phyloP scores from a whole-genome alignment of 2,888 invertebrate genomes.

The Zygaena filipendulae region DNA sequence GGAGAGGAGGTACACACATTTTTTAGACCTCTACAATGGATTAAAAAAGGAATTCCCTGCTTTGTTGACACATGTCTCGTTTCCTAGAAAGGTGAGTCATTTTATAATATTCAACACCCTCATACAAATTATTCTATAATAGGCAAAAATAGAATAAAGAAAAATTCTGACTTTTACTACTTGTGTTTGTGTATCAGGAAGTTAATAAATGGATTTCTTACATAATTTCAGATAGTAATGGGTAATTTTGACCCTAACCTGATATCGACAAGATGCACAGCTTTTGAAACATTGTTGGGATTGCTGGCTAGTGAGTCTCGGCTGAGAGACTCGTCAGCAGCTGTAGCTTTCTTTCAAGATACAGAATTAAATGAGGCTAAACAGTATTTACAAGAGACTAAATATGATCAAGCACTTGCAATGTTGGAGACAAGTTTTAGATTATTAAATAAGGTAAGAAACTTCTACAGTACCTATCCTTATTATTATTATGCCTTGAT shows the following conservation, averaged over 20 bases:
- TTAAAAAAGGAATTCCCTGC: constrained; percentile 70
- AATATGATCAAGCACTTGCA: constrained; percentile 72
- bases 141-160: too few relatives aligned
- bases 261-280: constrained; percentile 71
- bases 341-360: constrained; percentile 73
- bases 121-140: too few relatives aligned
- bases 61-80: constrained; percentile 61
- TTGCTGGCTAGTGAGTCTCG: constrained; percentile 65
- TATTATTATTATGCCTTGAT: background rate
- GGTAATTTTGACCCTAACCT: constrained; percentile 78
- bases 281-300: constrained; percentile 72
- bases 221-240: constrained; percentile 68
- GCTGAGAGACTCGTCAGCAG: constrained; percentile 66
- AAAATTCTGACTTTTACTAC: background rate
- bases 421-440: constrained; percentile 75
- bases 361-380: constrained; percentile 72
- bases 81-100: constrained; percentile 73
- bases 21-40: constrained; percentile 71
- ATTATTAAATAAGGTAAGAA: constrained; percentile 62
- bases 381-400: constrained; percentile 64
- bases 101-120: constrained; percentile 7
- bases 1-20: constrained; percentile 79
- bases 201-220: too few relatives aligned
- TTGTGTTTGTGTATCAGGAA: too few relatives aligned
- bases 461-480: too few relatives aligned